These are phyloP conservation scores for Capitella teleta DNA, from an alignment of 1,140 invertebrate genomes.

Conservation along the genomic window DNA sequence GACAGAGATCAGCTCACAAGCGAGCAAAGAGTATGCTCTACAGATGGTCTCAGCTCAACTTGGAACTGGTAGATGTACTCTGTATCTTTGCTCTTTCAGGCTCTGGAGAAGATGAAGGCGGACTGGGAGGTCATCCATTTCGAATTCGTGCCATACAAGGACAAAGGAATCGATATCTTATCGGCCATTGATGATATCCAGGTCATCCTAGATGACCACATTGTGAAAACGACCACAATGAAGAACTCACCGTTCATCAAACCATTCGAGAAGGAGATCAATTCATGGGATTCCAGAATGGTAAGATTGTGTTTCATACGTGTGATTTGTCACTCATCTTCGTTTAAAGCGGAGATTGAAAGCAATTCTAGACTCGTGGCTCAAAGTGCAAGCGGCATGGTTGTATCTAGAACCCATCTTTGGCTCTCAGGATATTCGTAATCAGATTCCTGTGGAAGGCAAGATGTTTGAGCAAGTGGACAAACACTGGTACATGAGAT, in stretches of 20 bases:
- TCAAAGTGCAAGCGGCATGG: constrained; percentile 46
- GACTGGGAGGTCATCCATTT: constrained; percentile 40
- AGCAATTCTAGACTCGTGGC: constrained; percentile 39
- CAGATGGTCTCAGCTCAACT: constrained; percentile 28
- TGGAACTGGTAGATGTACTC: background rate
- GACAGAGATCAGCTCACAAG: constrained; percentile 34
- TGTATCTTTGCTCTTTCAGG: constrained; percentile 18
- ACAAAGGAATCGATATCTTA: constrained; percentile 37
- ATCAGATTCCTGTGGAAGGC: constrained; percentile 42
- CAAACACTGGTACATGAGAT: constrained; percentile 27
- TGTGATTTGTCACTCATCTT: background rate
- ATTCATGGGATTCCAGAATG: constrained; percentile 35
- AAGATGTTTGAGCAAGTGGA: constrained; percentile 42
- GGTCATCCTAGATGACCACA: constrained; percentile 41
- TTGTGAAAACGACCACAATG: constrained; percentile 43
- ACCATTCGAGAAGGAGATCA: constrained; percentile 48
- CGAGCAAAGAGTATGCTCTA: constrained; percentile 42
- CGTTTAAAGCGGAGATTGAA: constrained; percentile 42
- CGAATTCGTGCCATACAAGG: constrained; percentile 49
- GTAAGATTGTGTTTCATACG: constrained; percentile 16
- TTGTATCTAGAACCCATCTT: constrained; percentile 44
- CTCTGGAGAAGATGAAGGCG: constrained; percentile 37
- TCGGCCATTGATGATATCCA: constrained; percentile 40
- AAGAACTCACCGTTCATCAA: constrained; percentile 42
- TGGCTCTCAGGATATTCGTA: constrained; percentile 40